phyloP scores from a whole-genome alignment of 2,797 vertebrate genomes.

The Pyrocephalus nanus region DNA sequence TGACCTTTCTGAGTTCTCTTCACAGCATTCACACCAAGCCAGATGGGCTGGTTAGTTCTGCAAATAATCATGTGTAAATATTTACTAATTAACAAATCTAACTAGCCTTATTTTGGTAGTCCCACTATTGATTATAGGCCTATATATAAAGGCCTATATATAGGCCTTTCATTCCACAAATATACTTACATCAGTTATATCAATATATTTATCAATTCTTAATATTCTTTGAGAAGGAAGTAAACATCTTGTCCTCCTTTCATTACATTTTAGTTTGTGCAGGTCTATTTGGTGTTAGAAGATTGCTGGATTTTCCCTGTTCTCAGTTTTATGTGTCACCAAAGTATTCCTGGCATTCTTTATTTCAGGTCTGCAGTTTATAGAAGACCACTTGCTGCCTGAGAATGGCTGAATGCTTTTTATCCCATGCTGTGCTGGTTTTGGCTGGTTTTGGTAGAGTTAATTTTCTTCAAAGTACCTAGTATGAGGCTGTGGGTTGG shows the following conservation, averaged over 20 bases:
- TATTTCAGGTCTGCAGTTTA: not conserved
- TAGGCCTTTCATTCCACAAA: not conserved
- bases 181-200: not conserved
- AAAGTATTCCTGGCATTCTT: not conserved
- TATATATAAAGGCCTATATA: too few species aligned
- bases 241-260: not conserved
- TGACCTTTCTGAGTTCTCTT: not conserved
- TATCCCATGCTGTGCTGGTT: not conserved
- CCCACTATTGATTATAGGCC: not conserved
- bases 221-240: not conserved
- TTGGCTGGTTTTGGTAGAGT: not conserved
- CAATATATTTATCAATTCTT: not conserved
- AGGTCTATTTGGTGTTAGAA: not conserved
- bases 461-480: not conserved
- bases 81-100: not conserved
- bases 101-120: not conserved
- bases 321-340: not conserved
- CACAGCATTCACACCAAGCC: not conserved
- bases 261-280: not conserved
- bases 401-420: not conserved
- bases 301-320: not conserved
- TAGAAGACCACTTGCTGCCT: not conserved
- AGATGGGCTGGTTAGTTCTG: not conserved
- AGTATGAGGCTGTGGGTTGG: not conserved
- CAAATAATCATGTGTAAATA: not conserved